Percentiles rank a stretch among this genome's conserved stretches.
Conservation (phyloP, 2,888 invertebrate genomes). For the Drosophila quinaria region DNA sequence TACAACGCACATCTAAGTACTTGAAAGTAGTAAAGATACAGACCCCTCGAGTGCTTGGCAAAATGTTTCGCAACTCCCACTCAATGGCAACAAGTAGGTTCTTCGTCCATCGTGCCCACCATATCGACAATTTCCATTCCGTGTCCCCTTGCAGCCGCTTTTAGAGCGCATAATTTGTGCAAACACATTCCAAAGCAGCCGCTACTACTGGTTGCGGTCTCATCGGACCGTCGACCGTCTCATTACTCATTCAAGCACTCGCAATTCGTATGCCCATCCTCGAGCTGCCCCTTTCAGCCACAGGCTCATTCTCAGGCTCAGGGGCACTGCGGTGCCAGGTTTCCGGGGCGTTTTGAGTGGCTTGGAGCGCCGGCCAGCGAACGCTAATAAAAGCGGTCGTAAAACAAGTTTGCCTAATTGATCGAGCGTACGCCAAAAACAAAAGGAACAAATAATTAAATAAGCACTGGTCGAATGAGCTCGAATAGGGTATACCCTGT, state of each 20-base stretch:
- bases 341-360: constrained; percentile 4
- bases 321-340: neutral
- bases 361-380: constrained; percentile 69
- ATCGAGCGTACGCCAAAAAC: constrained; percentile 84
- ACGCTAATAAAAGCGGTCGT: constrained; percentile 84
- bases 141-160: constrained; percentile 42
- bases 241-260: constrained; percentile 75
- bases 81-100: constrained; percentile 32
- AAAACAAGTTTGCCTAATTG: constrained; percentile 85
- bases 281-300: constrained; percentile 10
- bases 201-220: constrained; percentile 50
- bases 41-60: constrained; percentile 18
- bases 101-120: neutral
- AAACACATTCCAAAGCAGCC: constrained; percentile 71
- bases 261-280: constrained; percentile 16
- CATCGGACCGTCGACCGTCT: constrained; percentile 40
- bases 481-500: constrained; percentile 11
- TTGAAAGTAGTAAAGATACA: constrained; percentile 17
- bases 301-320: constrained; percentile 1
- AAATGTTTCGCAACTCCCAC: constrained; percentile 53
- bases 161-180: constrained; percentile 67
- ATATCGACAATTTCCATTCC: constrained; percentile 17
- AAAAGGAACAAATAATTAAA: constrained; percentile 25
- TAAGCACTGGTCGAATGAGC: neutral
- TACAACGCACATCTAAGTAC: constrained; percentile 31